Evolutionary conservation across 2,888 invertebrate genomes (phyloP), one percentile per base, ranked within the genome.

Genomic region (Julus scanicus): DNA sequence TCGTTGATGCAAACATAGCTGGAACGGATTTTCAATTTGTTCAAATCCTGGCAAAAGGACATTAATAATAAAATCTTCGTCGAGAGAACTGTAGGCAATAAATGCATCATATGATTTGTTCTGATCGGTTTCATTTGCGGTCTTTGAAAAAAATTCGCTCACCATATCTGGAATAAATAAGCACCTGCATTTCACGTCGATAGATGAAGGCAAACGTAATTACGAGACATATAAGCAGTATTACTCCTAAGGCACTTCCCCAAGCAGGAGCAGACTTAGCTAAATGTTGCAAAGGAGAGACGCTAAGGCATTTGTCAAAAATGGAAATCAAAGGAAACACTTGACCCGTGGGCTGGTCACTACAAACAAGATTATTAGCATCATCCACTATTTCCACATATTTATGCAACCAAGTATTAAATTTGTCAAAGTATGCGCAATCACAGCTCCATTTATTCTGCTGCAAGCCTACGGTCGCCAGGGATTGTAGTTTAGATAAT

Each of bases 71-170:
- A 95, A 95, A 5, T 94, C 94, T 91, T 95, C 95, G 91, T 97
- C 97, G 91, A 89, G 89, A 86, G 87, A 83, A 48, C 89, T 88
- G 91, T 95, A 97, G 90, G 96, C 96, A 89, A 97, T 93, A 92
- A 97, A 97, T 0, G 95, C 96, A 92, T 97, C 96, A 91, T 94
- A 96, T 89, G 91, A 89, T 89, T 94, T 94, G 91, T 96, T 96
- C 11, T 88, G 17, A 48, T 89, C 89, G 39, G 95, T 91, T 89
- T 95, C 84, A 44, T 44, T 6, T 44, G 89, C 89, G 2, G 87
- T 86, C 44, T n/a, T 89, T 89, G 8, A 89, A 89, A 13, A 90
- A 89, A n/a, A 88, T 87, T 44, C 86, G 39, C 0, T 71, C n/a
- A 1, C 94, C 90, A 87, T 94, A 94, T 90, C 94, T 94, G 0